Base-by-base conservation (phyloP, 2,797 vertebrate species). In the Xenops minutus region DNA sequence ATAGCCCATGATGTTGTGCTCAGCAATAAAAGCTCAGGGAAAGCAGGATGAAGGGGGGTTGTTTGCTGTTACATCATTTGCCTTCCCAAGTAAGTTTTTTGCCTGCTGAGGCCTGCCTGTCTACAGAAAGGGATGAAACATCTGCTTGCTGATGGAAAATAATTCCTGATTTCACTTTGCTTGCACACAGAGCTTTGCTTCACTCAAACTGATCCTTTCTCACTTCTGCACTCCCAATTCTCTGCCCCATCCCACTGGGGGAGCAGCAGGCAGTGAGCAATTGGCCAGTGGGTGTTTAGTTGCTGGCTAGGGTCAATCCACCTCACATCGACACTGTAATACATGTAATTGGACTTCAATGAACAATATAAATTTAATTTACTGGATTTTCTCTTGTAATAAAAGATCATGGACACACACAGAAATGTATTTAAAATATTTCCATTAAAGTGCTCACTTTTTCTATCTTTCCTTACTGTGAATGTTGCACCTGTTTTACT, bases 401-500 rank as follows among this genome's bases (percentile, higher is more conserved):
- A 88, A 81, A 95, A 88, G 30, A 71, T 19, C 75, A 49, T 3
- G 12, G 69, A 54, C 26, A 67, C 4, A 27, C 11, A 63, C 26
- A 32, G 2, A 51, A 85, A 34, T 2, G 3, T 73, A 54, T 37
- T 81, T 78, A 56, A 93, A 83, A 93, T 88, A 61, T n/a, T 71
- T 22, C 34, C 55, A 63, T 74, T 76, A 74, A 94, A 74, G 51
- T 59, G 17, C 26, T 72, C 9, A 16, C 11, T 74, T 64, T 58
- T 62, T 55, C 76, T 34, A 41, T 43, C 44, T 32, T 83, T 73
- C 37, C 29, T 48, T 49, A 29, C 43, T 76, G 36, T n/a, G 23
- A 84, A 37, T n/a, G 21, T 20, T 85, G 37, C 24, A 83, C 36
- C 37, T 90, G 49, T 85, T 96, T 83, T 56, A 88, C 71, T 63